phyloP scores from a whole-genome alignment of 2,113 vertebrate genomes.

The Melozone crissalis region DNA sequence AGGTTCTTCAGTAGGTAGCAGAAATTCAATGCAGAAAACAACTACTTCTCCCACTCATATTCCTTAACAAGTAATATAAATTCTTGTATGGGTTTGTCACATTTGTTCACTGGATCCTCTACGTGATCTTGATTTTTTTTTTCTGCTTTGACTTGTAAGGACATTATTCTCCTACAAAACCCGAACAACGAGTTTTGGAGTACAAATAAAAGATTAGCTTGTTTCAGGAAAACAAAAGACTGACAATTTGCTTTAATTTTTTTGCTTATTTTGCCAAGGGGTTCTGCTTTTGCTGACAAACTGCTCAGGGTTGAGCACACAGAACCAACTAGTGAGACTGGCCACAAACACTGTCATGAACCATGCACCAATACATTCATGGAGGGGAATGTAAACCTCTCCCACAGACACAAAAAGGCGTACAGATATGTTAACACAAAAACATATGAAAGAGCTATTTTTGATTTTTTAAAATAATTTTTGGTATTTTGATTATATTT shows the following conservation, averaged over 20 bases:
- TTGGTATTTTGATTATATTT: not conserved
- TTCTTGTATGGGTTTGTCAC: rapidly evolving
- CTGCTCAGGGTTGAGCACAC: not conserved
- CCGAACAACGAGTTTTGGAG: not conserved
- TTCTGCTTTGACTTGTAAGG: not conserved
- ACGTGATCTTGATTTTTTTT: not conserved
- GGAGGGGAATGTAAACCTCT: not conserved
- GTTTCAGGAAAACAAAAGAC: not conserved
- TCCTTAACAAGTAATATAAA: not conserved
- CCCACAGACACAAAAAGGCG: not conserved
- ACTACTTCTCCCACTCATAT: not conserved
- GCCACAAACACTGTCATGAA: not conserved
- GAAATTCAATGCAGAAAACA: not conserved
- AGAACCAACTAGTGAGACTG: not conserved
- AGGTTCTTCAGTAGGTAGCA: not conserved
- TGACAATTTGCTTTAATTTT: not conserved
- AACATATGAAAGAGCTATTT: not conserved
- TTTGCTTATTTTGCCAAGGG: not conserved
- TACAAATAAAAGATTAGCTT: not conserved
- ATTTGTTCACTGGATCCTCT: not conserved
- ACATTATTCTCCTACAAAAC: not conserved
- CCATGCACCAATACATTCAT: rapidly evolving
- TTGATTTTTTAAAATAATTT: not conserved
- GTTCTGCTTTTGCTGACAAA: not conserved
- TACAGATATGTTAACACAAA: not conserved